phyloP scores from a whole-genome alignment of 1,140 invertebrate species.

The Meloidogyne hapla region DNA sequence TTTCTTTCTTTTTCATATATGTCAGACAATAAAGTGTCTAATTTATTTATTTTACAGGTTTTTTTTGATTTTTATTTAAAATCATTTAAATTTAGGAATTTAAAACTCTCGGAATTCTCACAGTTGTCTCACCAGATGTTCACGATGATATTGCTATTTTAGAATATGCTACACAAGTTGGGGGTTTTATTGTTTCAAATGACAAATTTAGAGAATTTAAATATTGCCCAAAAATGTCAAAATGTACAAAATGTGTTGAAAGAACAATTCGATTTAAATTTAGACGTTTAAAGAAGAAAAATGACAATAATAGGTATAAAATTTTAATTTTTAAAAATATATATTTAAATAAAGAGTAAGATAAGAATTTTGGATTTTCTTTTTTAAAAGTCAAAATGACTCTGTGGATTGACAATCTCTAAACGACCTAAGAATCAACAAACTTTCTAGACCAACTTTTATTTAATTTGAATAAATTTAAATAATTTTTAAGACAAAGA shows the following conservation, averaged over 20 bases:
- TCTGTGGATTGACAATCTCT: no score
- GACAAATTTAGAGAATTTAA: slow-evolving; percentile 28
- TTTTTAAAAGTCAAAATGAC: no score
- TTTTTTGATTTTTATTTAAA: neutral
- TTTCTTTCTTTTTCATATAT: slow-evolving; percentile 25
- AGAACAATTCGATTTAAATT: neutral
- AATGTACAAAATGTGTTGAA: neutral
- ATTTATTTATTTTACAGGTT: slow-evolving; percentile 25
- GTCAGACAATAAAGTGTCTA: slow-evolving; percentile 11
- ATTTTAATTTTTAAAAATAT: neutral
- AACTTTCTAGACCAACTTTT: no score
- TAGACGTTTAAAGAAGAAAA: neutral
- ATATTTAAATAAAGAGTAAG: neutral
- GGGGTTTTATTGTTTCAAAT: slow-evolving; percentile 32
- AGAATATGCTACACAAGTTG: slow-evolving; percentile 23
- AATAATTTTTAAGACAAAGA: no score
- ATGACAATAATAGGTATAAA: neutral
- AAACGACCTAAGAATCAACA: no score
- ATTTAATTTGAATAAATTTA: no score
- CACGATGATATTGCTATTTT: slow-evolving; percentile 29
- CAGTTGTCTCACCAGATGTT: slow-evolving; percentile 5
- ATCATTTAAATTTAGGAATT: neutral
- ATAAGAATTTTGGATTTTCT: neutral
- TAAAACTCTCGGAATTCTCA: slow-evolving; percentile 11
- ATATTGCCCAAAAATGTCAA: neutral